Evolutionary conservation across 1,140 invertebrate genomes (phyloP), one percentile per base, ranked within the genome.

Genomic region (Lasaia peninsularis): DNA sequence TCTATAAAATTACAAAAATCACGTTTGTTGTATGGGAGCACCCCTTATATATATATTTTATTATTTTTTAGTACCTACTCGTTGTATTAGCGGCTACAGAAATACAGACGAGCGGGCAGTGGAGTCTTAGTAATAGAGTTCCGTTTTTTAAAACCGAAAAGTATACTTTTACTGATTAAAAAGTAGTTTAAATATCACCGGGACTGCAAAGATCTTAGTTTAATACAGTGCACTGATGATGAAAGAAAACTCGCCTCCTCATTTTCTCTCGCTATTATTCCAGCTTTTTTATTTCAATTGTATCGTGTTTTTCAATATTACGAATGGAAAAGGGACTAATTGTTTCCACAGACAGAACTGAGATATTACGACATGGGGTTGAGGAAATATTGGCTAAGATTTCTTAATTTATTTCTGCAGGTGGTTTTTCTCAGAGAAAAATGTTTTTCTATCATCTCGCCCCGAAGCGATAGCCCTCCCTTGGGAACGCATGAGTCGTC

Each of bases 401-500:
- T 70, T 76, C 68, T 77, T 64, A 75, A 78, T 78, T 76, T 75
- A 71, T 68, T 64, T 14, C 52, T 56, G 62, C 73, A 81, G 78
- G 77, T 84, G 79, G 61, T 58, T 71, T 75, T 85, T 84, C 78
- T 64, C 75, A 84, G 68, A 67, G 68, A 72, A 71, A 80, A 81
- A 78, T 80, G 75, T 82, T 85, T 80, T 73, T 75, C 71, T 82
- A 81, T 78, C 72, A 69, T 67, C 60, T 73, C 72, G 63, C 73
- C 75, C 71, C 63, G 63, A 52, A 72, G 70, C 79, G 71, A 48
- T 69, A 50, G 67, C 51, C 56, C 55, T 68, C 78, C 76, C 76
- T 56, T 21, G 72, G 63, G 80, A 66, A 65, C 58, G 63, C 54
- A 72, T 73, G 76, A 84, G 79, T 86, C 79, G 75, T 82, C 84